Base-by-base conservation (phyloP, 2,888 invertebrate genomes). In the Pseudoips prasinana region DNA sequence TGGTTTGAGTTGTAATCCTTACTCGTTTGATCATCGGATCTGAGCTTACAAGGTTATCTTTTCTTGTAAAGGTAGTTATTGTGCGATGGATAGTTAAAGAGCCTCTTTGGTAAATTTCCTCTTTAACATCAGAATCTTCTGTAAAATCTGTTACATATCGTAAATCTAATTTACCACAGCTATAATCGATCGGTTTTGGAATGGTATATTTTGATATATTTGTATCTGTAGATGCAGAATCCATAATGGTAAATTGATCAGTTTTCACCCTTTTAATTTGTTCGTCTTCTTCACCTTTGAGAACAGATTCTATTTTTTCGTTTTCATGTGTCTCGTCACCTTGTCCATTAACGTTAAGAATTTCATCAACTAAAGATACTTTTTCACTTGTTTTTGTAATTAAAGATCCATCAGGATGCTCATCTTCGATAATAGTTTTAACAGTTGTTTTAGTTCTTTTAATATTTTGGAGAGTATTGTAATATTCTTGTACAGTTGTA, bases 1-100 rank as follows among this genome's bases (percentile, higher is more conserved):
- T 76, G 0, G 89, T 89, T 58, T 90, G 91, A 26, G 90, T 78
- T 7, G 91, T 91, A 25, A 91, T 91, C 53, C 91, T 87, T 32
- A 91, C 81, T 10, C 91, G 89, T 71, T 90, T 91, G 24, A 90
- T 89, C 64, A 73, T 81, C 41, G 71, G 70, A 46, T 91, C 89
- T 29, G 74, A 72, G 39, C 91, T 91, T 29, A 88, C 74, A 44
- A 89, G 67, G 8, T 83, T 86, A 58, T 89, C 89, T 9, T 77
- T 74, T 50, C 76, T 89, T 5, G 89, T 89, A 59, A 80, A 83
- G 10, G 84, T 89, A 9, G 85, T 87, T 1, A 87, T 75, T 40
- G 74, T 82, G 18, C 88, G 80, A 39, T 81, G 82, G 1, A 89
- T 78, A 22, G 60, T 67, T 8, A 69, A 35, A 19, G 70, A 56